These are phyloP conservation scores for Acleris holmiana DNA, from an alignment of 2,888 invertebrate genomes.

Conservation along the genomic window DNA sequence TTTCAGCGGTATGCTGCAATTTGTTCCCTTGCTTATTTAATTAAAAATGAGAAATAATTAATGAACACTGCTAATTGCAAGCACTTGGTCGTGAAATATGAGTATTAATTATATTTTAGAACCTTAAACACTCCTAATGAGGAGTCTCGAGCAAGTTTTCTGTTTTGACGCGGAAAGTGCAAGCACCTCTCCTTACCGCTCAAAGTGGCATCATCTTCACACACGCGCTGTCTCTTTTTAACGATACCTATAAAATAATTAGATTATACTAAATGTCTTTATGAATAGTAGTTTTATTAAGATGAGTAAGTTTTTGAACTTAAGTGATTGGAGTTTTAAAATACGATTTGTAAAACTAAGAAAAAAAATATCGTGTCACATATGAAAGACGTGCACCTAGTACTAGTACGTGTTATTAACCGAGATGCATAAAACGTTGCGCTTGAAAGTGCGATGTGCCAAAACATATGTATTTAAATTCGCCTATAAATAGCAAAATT, in stretches of 20 bases:
- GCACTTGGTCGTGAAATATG: slow-evolving; percentile 37
- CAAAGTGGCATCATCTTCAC: not conserved
- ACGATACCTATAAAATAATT: too few relatives aligned
- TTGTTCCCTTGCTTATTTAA: slow-evolving; percentile 28
- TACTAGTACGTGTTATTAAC: slow-evolving; percentile 9
- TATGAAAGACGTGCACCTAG: not conserved
- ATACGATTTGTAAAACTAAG: too few relatives aligned
- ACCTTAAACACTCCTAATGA: slow-evolving; percentile 27
- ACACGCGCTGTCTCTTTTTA: not conserved
- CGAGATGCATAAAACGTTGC: slow-evolving; percentile 20
- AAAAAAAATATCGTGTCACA: slow-evolving; percentile 2
- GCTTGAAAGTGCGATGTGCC: slow-evolving; percentile 47
- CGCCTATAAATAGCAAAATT: slow-evolving; percentile 66
- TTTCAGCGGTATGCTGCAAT: slow-evolving; percentile 20
- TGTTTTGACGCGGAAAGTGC: slow-evolving; percentile 26
- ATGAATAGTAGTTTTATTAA: too few relatives aligned
- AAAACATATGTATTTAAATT: slow-evolving; percentile 57
- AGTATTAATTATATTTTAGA: slow-evolving; percentile 39
- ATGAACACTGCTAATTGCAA: slow-evolving; percentile 35
- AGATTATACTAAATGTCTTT: too few relatives aligned
- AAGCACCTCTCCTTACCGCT: slow-evolving; percentile 2
- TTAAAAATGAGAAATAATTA: slow-evolving; percentile 35
- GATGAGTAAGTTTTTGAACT: too few relatives aligned
- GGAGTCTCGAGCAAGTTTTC: slow-evolving; percentile 14
- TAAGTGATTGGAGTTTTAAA: too few relatives aligned